Percentiles rank a stretch among this genome's conserved stretches.
These are phyloP conservation scores for Sarcophaga bullata DNA, from an alignment of 1,140 invertebrate genomes.

Conservation along the genomic window DNA sequence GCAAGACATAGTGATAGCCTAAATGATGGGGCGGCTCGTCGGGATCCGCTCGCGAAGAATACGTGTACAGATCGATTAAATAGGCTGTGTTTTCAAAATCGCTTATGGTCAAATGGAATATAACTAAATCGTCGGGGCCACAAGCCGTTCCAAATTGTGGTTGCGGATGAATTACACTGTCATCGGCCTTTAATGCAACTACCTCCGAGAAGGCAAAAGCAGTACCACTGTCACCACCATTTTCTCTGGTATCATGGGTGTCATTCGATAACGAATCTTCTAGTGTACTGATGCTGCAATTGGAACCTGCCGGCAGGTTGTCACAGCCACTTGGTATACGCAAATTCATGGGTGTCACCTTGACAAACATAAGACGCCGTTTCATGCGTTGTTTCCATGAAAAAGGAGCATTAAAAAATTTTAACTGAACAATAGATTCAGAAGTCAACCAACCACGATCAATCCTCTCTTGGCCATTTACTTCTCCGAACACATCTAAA, in stretches of 20 bases:
- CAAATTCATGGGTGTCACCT: slow-evolving; percentile 83
- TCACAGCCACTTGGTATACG: slow-evolving; percentile 65
- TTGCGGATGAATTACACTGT: slow-evolving; percentile 76
- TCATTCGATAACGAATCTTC: slow-evolving; percentile 72
- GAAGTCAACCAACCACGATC: slow-evolving; percentile 88
- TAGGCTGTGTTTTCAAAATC: slow-evolving; percentile 81
- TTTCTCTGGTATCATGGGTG: slow-evolving; percentile 68
- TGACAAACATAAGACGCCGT: slow-evolving; percentile 75
- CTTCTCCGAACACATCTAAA: slow-evolving; percentile 73
- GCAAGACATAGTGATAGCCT: slow-evolving; percentile 86
- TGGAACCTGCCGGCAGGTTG: slow-evolving; percentile 41
- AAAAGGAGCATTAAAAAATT: slow-evolving; percentile 85
- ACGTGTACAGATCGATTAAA: slow-evolving; percentile 72
- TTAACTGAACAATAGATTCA: slow-evolving; percentile 88
- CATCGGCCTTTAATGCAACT: slow-evolving; percentile 69
- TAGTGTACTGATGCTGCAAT: slow-evolving; percentile 54
- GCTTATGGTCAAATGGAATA: slow-evolving; percentile 83
- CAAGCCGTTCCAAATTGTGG: slow-evolving; percentile 85
- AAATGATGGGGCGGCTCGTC: slow-evolving; percentile 81
- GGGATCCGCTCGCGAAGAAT: slow-evolving; percentile 69
- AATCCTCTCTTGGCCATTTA: slow-evolving; percentile 72
- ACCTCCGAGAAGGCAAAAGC: slow-evolving; percentile 71
- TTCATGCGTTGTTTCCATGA: slow-evolving; percentile 82
- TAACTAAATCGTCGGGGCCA: slow-evolving; percentile 78
- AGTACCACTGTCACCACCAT: slow-evolving; percentile 67